A percentile compares a stretch with the other conserved stretches of the same genome.
phyloP scores from a whole-genome alignment of 2,888 invertebrate species.

The Taphrorychus bicolor region DNA sequence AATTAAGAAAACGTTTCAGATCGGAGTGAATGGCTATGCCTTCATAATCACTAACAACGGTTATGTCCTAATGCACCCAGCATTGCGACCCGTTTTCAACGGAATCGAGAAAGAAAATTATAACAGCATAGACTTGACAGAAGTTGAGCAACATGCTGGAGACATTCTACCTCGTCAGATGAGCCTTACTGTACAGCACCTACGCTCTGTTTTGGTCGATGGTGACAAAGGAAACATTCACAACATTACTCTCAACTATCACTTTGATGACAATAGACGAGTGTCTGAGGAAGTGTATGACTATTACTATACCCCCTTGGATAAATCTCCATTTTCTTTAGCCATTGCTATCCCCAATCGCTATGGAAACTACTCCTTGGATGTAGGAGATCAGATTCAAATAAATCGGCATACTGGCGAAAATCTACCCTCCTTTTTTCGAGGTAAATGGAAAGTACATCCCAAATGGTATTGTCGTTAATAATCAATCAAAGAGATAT shows the following conservation, averaged over 20 bases:
- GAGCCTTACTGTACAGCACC: conserved; percentile 64
- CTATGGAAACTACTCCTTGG: conserved; percentile 77
- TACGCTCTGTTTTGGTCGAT: conserved; percentile 76
- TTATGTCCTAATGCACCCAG: conserved; percentile 92
- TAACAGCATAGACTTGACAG: conserved; percentile 94
- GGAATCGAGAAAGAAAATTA: conserved; percentile 68
- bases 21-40: conserved; percentile 95
- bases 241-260: conserved; percentile 76
- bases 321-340: conserved; percentile 89
- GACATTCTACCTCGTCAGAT: conserved; percentile 67
- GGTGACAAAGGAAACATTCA: conserved; percentile 71
- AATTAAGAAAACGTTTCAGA: too few species aligned
- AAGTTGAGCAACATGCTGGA: conserved; percentile 81
- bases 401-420: conserved; percentile 71
- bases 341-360: conserved; percentile 82
- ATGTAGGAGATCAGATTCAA: conserved; percentile 80
- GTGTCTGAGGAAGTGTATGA: conserved; percentile 80
- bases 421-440: conserved; percentile 76
- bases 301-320: conserved; percentile 82
- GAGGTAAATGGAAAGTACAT: conserved; percentile 80
- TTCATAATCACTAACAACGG: conserved; percentile 98
- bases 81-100: conserved; percentile 76
- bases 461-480: conserved; percentile 74
- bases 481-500: conserved; percentile 1
- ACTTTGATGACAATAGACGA: conserved; percentile 85